Evolutionary conservation across 2,888 invertebrate species (phyloP).

Genomic region (Trachelus stipa): DNA sequence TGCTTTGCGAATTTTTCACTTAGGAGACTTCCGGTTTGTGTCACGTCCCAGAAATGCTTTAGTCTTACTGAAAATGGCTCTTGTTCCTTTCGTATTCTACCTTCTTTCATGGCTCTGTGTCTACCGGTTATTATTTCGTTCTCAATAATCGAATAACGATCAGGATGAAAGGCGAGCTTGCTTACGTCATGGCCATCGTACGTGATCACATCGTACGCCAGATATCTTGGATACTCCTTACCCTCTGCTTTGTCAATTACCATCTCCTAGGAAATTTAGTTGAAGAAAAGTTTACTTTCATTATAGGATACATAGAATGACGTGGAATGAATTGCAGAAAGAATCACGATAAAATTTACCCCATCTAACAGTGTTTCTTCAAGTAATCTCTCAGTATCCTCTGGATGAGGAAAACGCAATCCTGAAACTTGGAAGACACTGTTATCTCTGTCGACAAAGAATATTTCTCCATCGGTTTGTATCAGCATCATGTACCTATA

Average conservation of each 20-base stretch:
- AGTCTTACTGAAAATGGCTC: constrained; percentile 93
- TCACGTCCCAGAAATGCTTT: constrained; percentile 93
- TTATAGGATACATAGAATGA: neutral
- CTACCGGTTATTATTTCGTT: constrained; percentile 77
- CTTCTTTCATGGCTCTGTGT: constrained; percentile 80
- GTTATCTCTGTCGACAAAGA: constrained; percentile 95
- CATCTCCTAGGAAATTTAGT: constrained; percentile 83
- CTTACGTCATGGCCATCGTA: constrained; percentile 85
- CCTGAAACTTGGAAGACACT: constrained; percentile 88
- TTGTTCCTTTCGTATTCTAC: constrained; percentile 77
- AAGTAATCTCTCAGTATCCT: constrained; percentile 78
- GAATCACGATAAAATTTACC: constrained; percentile 70
- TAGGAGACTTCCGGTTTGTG: constrained; percentile 76
- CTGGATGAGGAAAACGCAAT: constrained; percentile 82
- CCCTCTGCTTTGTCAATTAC: constrained; percentile 89
- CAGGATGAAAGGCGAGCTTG: constrained; percentile 79
- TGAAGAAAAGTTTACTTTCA: neutral
- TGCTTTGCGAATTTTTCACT: constrained; percentile 88
- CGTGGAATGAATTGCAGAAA: constrained; percentile 1
- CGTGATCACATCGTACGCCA: constrained; percentile 94
- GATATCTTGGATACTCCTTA: constrained; percentile 83
- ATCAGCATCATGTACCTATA: constrained; percentile 96
- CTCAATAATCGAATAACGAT: constrained; percentile 82
- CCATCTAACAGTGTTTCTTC: constrained; percentile 91
- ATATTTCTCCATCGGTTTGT: constrained; percentile 85